Conservation (phyloP, 2,888 invertebrate species). For the Sympetrum striolatum region DNA sequence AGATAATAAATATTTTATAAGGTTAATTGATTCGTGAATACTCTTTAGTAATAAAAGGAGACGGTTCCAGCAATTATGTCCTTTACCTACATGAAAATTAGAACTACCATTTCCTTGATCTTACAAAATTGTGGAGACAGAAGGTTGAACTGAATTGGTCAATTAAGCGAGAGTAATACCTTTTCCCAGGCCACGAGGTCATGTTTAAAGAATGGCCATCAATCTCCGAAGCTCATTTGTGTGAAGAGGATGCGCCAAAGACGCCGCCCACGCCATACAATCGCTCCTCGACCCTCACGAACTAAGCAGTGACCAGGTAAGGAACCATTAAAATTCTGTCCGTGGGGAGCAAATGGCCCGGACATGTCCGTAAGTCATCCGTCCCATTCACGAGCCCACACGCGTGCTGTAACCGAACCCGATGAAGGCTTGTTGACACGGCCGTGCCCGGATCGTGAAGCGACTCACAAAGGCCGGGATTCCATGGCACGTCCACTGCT, state of each 20-base stretch:
- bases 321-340: not conserved
- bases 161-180: no score
- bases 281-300: not conserved
- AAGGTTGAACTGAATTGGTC: no score
- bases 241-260: not conserved
- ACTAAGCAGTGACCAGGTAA: not conserved
- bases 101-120: no score
- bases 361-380: not conserved
- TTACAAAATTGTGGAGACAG: no score
- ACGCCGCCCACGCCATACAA: not conserved
- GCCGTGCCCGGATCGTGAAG: not conserved
- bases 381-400: not conserved
- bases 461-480: not conserved
- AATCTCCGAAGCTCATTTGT: not conserved
- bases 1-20: no score
- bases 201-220: no score
- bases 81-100: no score
- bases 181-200: no score
- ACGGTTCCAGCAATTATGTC: no score
- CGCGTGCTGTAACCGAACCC: not conserved
- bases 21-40: no score
- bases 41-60: no score
- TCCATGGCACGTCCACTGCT: no score
- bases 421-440: conserved; percentile 6
- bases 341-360: not conserved